A percentile compares a stretch with the other conserved stretches of the same genome.
Evolutionary conservation across 2,888 invertebrate genomes (phyloP).

Genomic region (Cyclophora albipunctata): DNA sequence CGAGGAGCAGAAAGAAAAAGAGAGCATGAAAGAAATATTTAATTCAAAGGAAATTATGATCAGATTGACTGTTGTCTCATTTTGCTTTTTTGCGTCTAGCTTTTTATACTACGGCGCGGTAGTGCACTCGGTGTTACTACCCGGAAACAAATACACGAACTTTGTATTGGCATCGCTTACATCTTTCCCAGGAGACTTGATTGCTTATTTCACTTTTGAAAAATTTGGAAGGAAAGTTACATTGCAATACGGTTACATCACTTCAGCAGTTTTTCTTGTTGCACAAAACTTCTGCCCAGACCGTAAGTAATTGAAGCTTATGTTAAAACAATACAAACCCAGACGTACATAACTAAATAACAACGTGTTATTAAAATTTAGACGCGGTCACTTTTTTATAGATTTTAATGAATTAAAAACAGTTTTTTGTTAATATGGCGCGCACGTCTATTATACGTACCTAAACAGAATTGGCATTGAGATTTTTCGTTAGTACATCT

Average conservation of each 20-base stretch:
- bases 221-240: constrained; percentile 48
- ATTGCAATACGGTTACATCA: constrained; percentile 43
- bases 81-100: constrained; percentile 53
- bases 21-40: constrained; percentile 43
- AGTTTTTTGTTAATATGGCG: too few relatives aligned
- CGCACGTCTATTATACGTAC: background rate
- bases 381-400: background rate
- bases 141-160: constrained; percentile 57
- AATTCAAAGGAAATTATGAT: constrained; percentile 50
- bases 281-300: constrained; percentile 44
- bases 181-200: constrained; percentile 53
- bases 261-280: constrained; percentile 42
- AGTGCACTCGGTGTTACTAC: constrained; percentile 47
- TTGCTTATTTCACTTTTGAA: constrained; percentile 45
- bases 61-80: constrained; percentile 41
- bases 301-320: too few relatives aligned
- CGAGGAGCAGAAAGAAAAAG: constrained; percentile 42
- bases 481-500: background rate
- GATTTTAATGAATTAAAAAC: background rate
- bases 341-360: constrained; percentile 35
- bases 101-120: constrained; percentile 53
- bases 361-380: background rate
- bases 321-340: too few relatives aligned
- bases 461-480: background rate
- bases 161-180: constrained; percentile 46